Base-by-base conservation (phyloP, 2,888 invertebrate species). In the Tanytarsus gracilentus region DNA sequence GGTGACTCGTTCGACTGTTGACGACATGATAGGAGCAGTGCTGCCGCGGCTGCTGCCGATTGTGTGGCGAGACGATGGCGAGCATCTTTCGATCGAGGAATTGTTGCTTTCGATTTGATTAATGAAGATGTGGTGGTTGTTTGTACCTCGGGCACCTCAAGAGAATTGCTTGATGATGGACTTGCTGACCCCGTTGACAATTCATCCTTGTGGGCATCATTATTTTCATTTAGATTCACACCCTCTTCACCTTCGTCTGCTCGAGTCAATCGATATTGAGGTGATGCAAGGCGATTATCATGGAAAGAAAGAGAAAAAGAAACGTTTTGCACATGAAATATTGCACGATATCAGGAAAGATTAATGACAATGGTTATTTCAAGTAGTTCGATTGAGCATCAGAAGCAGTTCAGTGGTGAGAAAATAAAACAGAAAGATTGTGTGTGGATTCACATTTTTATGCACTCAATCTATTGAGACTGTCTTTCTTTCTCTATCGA, bases 151-250 rank as follows among this genome's bases (percentile, higher is more conserved):
- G 48, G 48, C 3, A 58, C 58, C 27, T 58, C 58, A n/a, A 58
- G 16, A 14, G 58, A 58, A 36, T 58, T 44, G 11, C 23, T 58
- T 18, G 58, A 58, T 30, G 58, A 58, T 48, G 58, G 58, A 58
- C 58, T 58, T 29, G 58, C 55, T 55, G 55, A 55, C 33, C 55
- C 55, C 27, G 55, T 55, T 40, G 55, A 55, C 55, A 55, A 16
- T 26, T 40, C 55, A 40, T 55, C 55, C 55, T 55, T 55, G 18
- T 55, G 55, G 55, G 55, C 55, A 40, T 55, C 55, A 55, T 55
- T 55, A 55, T 55, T 55, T 23, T 55, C 55, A 33, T 55, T 55
- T 39, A 55, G 33, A 40, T 55, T 55, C 27, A 55, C 55, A 30
- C 55, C 55, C 55, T 55, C 55, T 55, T 23, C 55, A 55, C 55